Evolutionary conservation across 2,113 vertebrate genomes (phyloP).

Genomic region (Cygnus buccinator): DNA sequence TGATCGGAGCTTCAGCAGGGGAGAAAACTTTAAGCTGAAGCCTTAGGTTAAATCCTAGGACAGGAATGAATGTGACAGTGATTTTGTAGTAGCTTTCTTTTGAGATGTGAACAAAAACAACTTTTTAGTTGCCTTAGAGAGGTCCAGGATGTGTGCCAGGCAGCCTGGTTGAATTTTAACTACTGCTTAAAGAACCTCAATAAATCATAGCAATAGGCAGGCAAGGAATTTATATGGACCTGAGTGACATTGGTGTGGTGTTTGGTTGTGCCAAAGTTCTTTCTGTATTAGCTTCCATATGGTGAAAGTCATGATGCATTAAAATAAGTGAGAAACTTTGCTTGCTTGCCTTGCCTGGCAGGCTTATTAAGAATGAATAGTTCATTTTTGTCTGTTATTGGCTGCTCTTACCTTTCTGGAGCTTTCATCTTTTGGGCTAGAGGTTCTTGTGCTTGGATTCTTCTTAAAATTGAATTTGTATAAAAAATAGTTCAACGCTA

Average conservation of each 20-base stretch:
- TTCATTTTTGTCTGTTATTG: background rate
- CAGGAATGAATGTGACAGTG: background rate
- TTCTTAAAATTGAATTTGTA: background rate
- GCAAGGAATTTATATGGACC: background rate
- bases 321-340: background rate
- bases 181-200: background rate
- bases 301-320: background rate
- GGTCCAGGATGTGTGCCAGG: background rate
- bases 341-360: background rate
- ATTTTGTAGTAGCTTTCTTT: background rate
- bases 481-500: background rate
- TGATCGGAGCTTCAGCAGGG: background rate
- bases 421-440: background rate
- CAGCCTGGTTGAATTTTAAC: constrained; percentile 7
- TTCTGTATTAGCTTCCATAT: background rate
- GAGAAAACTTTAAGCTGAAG: background rate
- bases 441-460: background rate
- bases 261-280: background rate
- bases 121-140: background rate
- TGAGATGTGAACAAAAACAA: background rate
- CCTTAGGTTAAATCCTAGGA: background rate
- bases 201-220: background rate
- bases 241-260: background rate
- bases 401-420: background rate
- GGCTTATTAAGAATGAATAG: background rate